Conservation (phyloP, 1,140 invertebrate genomes). For the Aphelenchoides fujianensis region DNA sequence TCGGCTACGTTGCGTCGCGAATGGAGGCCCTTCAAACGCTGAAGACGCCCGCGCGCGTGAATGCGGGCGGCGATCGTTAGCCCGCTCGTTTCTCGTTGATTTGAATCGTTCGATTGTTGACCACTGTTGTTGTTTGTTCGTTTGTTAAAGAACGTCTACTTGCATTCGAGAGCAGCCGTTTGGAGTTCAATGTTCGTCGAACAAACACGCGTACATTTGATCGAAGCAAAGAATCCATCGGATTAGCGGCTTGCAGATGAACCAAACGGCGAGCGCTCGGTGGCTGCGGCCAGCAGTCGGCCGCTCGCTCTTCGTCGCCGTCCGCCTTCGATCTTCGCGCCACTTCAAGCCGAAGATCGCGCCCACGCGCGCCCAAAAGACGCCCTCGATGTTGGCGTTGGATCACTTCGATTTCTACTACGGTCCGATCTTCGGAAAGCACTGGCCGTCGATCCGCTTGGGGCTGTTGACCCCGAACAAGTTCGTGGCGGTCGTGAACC, state of each 20-base stretch:
- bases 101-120: neutral
- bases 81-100: no score
- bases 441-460: slow-evolving; percentile 78
- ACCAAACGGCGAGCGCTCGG: neutral
- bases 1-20: slow-evolving; percentile 42
- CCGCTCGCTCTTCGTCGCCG: no score
- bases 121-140: no score
- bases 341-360: slow-evolving; percentile 54
- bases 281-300: no score
- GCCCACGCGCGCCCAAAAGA: slow-evolving; percentile 48
- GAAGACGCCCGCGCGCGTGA: neutral
- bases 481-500: slow-evolving; percentile 58
- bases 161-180: no score
- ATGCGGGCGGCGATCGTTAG: neutral
- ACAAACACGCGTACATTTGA: no score
- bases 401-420: slow-evolving; percentile 90
- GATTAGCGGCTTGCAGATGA: neutral
- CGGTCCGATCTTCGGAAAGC: slow-evolving; percentile 72
- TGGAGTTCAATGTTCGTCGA: no score
- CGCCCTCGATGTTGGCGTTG: slow-evolving; percentile 70
- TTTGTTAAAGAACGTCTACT: no score
- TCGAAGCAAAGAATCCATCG: no score
- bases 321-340: neutral
- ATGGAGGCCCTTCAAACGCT: slow-evolving; percentile 38
- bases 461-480: slow-evolving; percentile 78